Evolutionary conservation across 2,113 vertebrate species (phyloP).

Genomic region (Mormoops blainvillei): DNA sequence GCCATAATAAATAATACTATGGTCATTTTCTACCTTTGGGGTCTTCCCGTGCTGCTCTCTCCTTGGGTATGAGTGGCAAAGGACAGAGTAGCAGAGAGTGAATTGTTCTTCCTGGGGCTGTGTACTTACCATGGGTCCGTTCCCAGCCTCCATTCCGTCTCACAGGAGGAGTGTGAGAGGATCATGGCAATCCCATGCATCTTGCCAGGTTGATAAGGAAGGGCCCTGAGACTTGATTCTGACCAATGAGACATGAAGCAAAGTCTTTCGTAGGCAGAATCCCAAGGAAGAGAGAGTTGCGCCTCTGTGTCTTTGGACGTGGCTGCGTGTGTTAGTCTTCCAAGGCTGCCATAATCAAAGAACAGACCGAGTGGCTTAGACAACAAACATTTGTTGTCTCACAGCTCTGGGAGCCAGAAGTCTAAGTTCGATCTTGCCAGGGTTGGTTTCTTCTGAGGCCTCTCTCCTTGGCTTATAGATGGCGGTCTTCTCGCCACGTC

Average conservation of each 20-base stretch:
- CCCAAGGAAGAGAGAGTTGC: background rate
- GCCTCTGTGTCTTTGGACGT: background rate
- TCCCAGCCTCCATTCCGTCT: background rate
- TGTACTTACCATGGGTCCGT: background rate
- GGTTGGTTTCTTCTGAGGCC: background rate
- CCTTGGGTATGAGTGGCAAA: background rate
- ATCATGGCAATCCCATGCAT: background rate
- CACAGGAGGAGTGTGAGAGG: background rate
- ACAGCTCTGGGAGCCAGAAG: background rate
- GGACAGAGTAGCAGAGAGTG: background rate
- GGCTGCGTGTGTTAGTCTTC: background rate
- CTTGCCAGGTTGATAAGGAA: background rate
- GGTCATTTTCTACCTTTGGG: background rate
- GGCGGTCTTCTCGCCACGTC: rapidly evolving
- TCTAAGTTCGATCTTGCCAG: background rate
- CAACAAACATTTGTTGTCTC: background rate
- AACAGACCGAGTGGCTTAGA: background rate
- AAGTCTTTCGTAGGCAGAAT: background rate
- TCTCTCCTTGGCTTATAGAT: background rate
- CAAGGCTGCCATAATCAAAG: background rate
- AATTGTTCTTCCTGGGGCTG: background rate
- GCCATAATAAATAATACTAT: background rate
- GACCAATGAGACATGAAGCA: background rate
- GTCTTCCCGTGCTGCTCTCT: background rate
- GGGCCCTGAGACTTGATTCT: background rate